Evolutionary conservation across 2,113 vertebrate genomes (phyloP), one percentile per base, ranked within the genome.

Genomic region (Ifrita kowaldi): DNA sequence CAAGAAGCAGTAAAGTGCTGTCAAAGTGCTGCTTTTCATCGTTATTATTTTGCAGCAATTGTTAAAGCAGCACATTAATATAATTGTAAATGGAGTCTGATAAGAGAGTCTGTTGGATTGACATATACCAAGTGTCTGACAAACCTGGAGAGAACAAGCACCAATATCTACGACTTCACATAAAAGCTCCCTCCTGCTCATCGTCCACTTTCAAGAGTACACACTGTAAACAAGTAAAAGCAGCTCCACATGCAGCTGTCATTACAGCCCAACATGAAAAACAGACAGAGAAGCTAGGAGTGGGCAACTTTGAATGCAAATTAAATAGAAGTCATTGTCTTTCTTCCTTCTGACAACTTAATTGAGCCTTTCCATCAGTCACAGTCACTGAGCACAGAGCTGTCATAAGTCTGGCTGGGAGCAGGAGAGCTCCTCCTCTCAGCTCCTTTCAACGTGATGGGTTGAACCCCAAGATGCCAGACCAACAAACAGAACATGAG

Each of bases 321-420:
- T 74, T 87, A 88, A 97, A 90, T 4, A 76, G 88, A 93, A 97
- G 35, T 91, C 67, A 94, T 94, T 95, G 95, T 96, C 88, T 97
- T 95, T 94, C 91, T 95, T 97, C 86, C 71, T 95, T 84, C 70
- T 95, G 91, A 97, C 92, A 98, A 73, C 69, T 97, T 97, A 97
- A 98, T 93, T 97, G 97, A 97, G 78, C 86, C 83, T 87, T 96
- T 95, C 94, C 95, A 96, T 98, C 95, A 97, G 96, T 96, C 85
- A 96, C 65, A 97, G 80, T 81, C 95, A 80, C 94, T 92, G 89
- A 96, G 91, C 96, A 91, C 52, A 70, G 26, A 62, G 85, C 75
- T 94, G 94, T 63, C 92, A 85, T 12, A 77, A 84, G 44, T 37
- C 47, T 57, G 42, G 32, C 75, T 87, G 79, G 63, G 47, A 95